These are phyloP conservation scores for Neomonachus schauinslandi DNA, from an alignment of 2,113 vertebrate species.

Conservation along the genomic window DNA sequence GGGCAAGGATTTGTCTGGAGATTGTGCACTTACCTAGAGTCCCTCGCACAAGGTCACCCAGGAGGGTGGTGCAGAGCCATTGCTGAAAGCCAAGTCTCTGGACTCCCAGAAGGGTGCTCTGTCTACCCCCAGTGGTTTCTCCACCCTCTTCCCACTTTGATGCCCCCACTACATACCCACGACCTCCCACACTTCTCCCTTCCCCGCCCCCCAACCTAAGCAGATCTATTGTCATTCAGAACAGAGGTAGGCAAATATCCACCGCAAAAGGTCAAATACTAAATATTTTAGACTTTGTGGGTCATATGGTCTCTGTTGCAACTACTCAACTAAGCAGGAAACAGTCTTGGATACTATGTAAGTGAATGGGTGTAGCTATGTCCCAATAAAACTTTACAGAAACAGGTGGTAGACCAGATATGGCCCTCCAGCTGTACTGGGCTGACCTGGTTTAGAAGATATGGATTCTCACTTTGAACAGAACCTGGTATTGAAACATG, in stretches of 20 bases:
- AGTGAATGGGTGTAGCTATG: background rate
- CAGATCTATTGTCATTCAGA: background rate
- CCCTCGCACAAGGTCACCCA: background rate
- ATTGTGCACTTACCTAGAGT: fast-evolving
- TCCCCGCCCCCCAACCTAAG: background rate
- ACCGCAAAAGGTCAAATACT: background rate
- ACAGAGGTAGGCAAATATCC: background rate
- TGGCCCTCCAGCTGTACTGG: background rate
- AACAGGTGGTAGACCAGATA: background rate
- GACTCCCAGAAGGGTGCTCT: background rate
- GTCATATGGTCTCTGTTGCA: background rate
- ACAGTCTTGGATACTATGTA: background rate
- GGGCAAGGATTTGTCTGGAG: background rate
- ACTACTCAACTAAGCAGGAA: background rate
- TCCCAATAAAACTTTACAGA: constrained; percentile 30
- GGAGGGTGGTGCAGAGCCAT: background rate
- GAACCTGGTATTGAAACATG: background rate
- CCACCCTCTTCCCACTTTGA: background rate
- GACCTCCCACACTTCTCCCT: fast-evolving
- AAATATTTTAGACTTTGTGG: background rate
- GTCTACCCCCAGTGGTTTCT: background rate
- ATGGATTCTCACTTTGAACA: background rate
- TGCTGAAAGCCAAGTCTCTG: background rate
- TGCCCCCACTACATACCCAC: background rate
- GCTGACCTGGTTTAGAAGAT: background rate